Evolutionary conservation across 2,888 invertebrate genomes (phyloP).

Genomic region (Cartodere bifasciata): DNA sequence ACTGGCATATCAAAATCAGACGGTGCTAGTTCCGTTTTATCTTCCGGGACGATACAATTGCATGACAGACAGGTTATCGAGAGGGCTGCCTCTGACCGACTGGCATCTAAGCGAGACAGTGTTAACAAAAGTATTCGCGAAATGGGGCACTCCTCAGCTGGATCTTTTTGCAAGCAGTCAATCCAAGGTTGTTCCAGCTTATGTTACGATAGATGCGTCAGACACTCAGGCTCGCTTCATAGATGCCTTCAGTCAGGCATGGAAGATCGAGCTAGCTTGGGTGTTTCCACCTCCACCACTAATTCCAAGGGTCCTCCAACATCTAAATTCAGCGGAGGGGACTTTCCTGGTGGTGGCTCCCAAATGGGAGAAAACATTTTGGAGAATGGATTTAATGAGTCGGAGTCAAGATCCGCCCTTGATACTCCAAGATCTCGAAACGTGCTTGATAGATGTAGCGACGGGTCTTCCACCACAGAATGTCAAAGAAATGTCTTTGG

Average conservation of each 20-base stretch:
- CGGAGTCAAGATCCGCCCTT: conserved; percentile 19
- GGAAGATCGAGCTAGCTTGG: conserved; percentile 13
- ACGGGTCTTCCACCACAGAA: conserved; percentile 8
- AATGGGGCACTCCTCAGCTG: conserved; percentile 12
- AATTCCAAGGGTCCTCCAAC: conserved; percentile 19
- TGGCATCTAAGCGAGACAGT: conserved; percentile 13
- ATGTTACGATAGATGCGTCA: conserved; percentile 9
- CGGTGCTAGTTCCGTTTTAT: conserved; percentile 2
- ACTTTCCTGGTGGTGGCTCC: conserved; percentile 18
- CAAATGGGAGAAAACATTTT: conserved; percentile 20
- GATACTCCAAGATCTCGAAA: conserved; percentile 9
- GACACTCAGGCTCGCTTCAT: too few species aligned
- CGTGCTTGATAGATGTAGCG: conserved; percentile 10
- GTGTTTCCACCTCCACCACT: conserved; percentile 23
- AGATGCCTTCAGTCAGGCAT: background rate
- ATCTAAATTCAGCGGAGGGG: conserved; percentile 18
- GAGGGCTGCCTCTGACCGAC: conserved; percentile 10
- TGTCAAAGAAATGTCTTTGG: conserved; percentile 10
- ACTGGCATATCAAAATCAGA: conserved; percentile 4
- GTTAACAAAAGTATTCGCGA: conserved; percentile 10
- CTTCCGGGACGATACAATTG: conserved; percentile 15
- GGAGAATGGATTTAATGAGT: conserved; percentile 21
- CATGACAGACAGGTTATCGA: conserved; percentile 16
- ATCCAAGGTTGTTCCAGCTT: conserved; percentile 12
- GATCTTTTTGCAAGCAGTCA: conserved; percentile 14